phyloP scores from a whole-genome alignment of 2,888 invertebrate species.

The Polylopha cassiicola region DNA sequence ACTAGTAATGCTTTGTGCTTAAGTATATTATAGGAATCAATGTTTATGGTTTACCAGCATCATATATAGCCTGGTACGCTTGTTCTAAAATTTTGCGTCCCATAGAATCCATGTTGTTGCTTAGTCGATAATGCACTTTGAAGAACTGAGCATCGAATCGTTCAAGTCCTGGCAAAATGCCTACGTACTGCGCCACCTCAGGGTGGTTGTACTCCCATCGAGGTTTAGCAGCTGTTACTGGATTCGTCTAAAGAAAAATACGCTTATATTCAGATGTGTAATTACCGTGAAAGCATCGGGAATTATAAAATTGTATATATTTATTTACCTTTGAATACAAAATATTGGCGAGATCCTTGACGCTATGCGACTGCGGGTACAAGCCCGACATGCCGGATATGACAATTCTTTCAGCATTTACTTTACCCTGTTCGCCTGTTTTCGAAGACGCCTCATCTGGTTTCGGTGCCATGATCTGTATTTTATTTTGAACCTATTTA shows the following conservation, averaged over 20 bases:
- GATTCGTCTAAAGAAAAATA: slow-evolving; percentile 12
- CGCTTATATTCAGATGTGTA: no score
- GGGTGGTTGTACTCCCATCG: slow-evolving; percentile 35
- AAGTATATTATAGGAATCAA: no score
- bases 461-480: no score
- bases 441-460: no score
- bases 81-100: slow-evolving; percentile 38
- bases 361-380: slow-evolving; percentile 3
- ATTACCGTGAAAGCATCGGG: no score
- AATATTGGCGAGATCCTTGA: slow-evolving; percentile 6
- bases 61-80: slow-evolving; percentile 41
- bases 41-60: no score
- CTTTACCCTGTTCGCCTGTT: no score
- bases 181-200: slow-evolving; percentile 79
- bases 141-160: slow-evolving; percentile 82
- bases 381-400: slow-evolving; percentile 15
- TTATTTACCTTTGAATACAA: slow-evolving; percentile 4
- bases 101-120: slow-evolving; percentile 35
- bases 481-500: no score
- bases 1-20: no score
- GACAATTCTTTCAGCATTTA: no score
- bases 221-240: slow-evolving; percentile 9
- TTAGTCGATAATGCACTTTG: slow-evolving; percentile 71
- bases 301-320: no score
- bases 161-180: slow-evolving; percentile 74